Base-by-base conservation (phyloP, 1,140 invertebrate species). In the Drosophila lacertosa region DNA sequence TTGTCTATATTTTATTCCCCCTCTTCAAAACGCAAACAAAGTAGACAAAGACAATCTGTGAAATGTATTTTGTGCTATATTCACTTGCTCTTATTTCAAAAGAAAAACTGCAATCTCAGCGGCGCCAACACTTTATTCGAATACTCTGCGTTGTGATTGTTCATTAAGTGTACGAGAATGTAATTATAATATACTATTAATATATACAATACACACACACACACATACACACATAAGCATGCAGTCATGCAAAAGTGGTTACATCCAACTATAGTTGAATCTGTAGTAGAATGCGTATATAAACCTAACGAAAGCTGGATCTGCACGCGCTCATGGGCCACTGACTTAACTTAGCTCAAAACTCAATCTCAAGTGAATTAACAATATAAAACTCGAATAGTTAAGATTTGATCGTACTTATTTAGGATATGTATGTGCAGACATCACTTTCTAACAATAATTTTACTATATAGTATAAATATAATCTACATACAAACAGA, bases 141-240 rank as follows among this genome's bases (percentile, higher is more conserved):
- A 90, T 74, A 90, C 89, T 90, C 89, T 90, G 89, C 89, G 89
- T 90, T 90, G 89, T 90, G 89, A 90, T 90, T 89, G 89, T 89
- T 86, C 89, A 86, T 88, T 90, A 90, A 83, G 89, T 89, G 76
- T 70, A 50, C 51, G 42, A 70, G 60, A 80, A 77, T 81, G 78
- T 74, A 66, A 80, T 54, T 42, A 78, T 37, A 69, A 44, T n/a
- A 45, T 26, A 45, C n/a, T 65, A 59, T 29, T 15, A 35, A 35
- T 29, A 45, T 45, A 47, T 32, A 72, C 54, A 73, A 62, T 78
- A 64, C 39, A 39, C 24, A 67, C 22, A n/a, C 2, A 42, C 59
- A 73, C 71, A 66, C 29, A 48, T 53, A 54, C 44, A 70, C 37
- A 53, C 13, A 50, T 39, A 20, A 42, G 15, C 18, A 69, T 45